Evolutionary conservation across 2,888 invertebrate species (phyloP).

Genomic region (Charanyca ferruginea): DNA sequence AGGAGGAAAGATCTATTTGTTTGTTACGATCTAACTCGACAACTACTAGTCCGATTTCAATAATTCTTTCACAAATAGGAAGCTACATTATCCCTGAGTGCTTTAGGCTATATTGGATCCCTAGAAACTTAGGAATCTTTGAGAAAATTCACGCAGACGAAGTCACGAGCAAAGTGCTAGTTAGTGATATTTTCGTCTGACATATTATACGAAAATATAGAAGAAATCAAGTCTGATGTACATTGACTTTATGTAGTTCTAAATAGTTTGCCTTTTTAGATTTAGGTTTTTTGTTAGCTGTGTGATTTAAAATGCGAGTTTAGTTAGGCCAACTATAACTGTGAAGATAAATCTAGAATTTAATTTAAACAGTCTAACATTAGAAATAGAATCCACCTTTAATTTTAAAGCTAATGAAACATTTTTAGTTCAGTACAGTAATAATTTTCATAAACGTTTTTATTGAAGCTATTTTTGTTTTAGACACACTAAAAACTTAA

Average conservation of each 20-base stretch:
- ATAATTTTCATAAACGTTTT: constrained; percentile 30
- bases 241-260: neutral
- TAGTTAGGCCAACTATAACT: constrained; percentile 8
- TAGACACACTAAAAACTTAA: constrained; percentile 11
- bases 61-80: too few relatives aligned
- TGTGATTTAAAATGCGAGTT: neutral
- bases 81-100: too few relatives aligned
- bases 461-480: constrained; percentile 28
- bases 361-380: constrained; percentile 9
- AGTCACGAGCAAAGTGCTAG: too few relatives aligned
- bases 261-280: neutral
- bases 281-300: neutral
- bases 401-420: constrained; percentile 36
- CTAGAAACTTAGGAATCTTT: too few relatives aligned
- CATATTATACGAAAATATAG: too few relatives aligned
- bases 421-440: constrained; percentile 17
- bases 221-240: neutral
- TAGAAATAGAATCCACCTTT: constrained; percentile 30
- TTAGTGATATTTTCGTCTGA: too few relatives aligned
- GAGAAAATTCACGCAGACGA: too few relatives aligned
- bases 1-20: too few relatives aligned
- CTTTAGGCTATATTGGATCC: too few relatives aligned
- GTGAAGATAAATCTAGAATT: constrained; percentile 29
- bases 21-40: too few relatives aligned
- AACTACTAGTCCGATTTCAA: too few relatives aligned